Evolutionary conservation across 2,797 vertebrate species (phyloP).

Genomic region (Arremon aurantiirostris): DNA sequence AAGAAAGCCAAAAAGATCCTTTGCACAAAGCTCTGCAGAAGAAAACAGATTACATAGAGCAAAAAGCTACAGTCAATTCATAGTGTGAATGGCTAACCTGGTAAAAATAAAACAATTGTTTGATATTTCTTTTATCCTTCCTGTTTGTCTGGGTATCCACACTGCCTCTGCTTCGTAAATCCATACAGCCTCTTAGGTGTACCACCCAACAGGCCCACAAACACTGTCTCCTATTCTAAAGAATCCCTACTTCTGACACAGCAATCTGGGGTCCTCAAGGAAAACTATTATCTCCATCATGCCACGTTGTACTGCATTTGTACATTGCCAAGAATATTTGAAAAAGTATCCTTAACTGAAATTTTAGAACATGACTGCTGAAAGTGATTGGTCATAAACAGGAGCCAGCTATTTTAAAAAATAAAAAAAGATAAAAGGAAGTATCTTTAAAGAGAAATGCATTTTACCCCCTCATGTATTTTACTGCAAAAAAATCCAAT

Average conservation of each 20-base stretch:
- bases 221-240: neutral
- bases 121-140: neutral
- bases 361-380: neutral
- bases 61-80: neutral
- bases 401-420: neutral
- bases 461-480: neutral
- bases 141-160: neutral
- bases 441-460: neutral
- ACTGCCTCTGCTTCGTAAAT: neutral
- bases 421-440: neutral
- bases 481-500: neutral
- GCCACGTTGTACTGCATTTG: neutral
- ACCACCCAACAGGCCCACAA: neutral
- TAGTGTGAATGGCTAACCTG: neutral
- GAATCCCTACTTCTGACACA: neutral
- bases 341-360: neutral
- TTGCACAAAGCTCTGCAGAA: neutral
- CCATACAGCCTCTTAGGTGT: fast-evolving
- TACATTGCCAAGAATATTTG: neutral
- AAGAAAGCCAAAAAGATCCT: neutral
- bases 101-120: neutral
- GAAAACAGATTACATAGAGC: neutral
- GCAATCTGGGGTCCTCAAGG: too few relatives aligned
- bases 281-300: neutral
- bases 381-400: neutral